Percentiles rank a stretch among this genome's conserved stretches.
These are phyloP conservation scores for Ctena decussata DNA, from an alignment of 2,888 invertebrate species.

Conservation along the genomic window DNA sequence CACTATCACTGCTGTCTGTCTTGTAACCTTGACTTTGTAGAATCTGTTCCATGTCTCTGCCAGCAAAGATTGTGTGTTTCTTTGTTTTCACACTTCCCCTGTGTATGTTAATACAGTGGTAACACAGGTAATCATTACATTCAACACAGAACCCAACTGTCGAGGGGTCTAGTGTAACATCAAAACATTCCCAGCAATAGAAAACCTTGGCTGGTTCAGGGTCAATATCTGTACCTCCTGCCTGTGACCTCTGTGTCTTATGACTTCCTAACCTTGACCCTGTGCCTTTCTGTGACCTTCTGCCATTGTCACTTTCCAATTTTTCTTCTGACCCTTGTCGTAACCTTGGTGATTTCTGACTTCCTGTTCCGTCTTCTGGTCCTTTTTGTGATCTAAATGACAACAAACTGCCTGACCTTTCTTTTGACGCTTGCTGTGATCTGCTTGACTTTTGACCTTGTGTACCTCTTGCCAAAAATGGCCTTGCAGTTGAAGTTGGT, in stretches of 20 bases:
- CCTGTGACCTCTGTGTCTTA: neutral
- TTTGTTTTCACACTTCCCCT: neutral
- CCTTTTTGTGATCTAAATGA: neutral
- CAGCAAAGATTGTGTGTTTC: conserved; percentile 1
- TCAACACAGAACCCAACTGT: conserved; percentile 7
- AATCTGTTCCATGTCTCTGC: conserved; percentile 9
- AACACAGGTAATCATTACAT: conserved; percentile 2
- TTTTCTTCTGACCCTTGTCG: neutral
- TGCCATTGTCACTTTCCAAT: neutral
- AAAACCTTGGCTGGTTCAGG: neutral
- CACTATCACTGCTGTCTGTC: conserved; percentile 8
- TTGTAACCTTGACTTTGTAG: neutral
- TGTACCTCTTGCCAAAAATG: neutral
- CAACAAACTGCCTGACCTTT: neutral
- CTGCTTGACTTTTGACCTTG: neutral
- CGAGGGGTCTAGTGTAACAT: neutral
- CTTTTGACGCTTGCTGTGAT: neutral
- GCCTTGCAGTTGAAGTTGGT: neutral
- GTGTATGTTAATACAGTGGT: neutral
- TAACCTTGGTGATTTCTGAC: neutral
- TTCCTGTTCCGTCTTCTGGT: neutral
- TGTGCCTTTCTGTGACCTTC: neutral
- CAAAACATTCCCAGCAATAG: conserved; percentile 2
- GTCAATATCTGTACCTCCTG: neutral
- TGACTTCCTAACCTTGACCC: neutral